Evolutionary conservation across 2,888 invertebrate species (phyloP), one percentile per base, ranked within the genome.

Genomic region (Tuberolachnus salignus): DNA sequence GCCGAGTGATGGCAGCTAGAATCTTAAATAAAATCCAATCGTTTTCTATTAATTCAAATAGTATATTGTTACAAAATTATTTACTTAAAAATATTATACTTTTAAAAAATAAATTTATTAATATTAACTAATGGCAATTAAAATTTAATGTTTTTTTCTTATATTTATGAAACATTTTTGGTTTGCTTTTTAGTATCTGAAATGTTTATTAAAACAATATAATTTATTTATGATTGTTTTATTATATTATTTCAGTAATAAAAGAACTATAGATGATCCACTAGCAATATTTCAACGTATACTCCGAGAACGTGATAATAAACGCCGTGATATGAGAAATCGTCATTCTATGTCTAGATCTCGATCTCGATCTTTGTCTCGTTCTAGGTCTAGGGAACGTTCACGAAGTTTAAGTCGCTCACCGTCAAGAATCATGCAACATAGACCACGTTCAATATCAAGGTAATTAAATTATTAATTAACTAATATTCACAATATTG

Each of bases 281-380:
- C 86, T 94, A 83, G 94, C 94, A 85, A 94, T 93, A 73, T 95
- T 95, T 85, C 92, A 94, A 85, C 89, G 94, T 82, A 92, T 94
- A 88, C 89, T 95, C 84, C 89, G 92, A 82, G 94, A 94, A 86
- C 94, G 94, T 85, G 80, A 82, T 9, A 71, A 59, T 59, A 80
- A 80, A 44, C 73, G 81, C 16, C 81, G 81, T 13, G 81, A 81
- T 44, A 63, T 73, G 53, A 74, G 81, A 42, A 81, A 83, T 16
- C 81, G 83, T 19, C 81, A 82, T 19, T 83, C 83, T 19, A 8
- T 80, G 19, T 80, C 81, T 57, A 59, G 82, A 53, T 81, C 82
- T 13, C 11, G 83, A 42, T 83, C 83, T 21, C 82, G 82, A 51
- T 83, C 84, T 13, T 26, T 83, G 26, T 83, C 83, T 26, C 81